Base-by-base conservation (phyloP, 2,113 vertebrate species). In the Myrmecobius fasciatus region DNA sequence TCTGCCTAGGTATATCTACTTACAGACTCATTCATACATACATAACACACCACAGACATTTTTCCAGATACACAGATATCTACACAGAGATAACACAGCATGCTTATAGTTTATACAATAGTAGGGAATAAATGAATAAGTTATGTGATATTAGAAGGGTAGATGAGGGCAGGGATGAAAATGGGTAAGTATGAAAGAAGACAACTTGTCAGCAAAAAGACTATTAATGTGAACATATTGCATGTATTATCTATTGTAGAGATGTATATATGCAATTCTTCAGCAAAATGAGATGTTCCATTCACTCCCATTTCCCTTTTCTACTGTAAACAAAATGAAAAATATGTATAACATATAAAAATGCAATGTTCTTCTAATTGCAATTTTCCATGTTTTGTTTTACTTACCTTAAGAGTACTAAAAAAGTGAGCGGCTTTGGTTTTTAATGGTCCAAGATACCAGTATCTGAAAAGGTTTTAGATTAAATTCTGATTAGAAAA, bases 381-480 rank as follows among this genome's bases (percentile, higher is more conserved):
- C 22, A 89, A 22, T 17, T 92, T 92, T 92, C 28, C 43, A 25
- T 36, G 12, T 0, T 49, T 6, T 10, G 52, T 46, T 90, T 52
- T 88, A 25, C 93, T 98, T 98, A 99, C 99, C 99, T 98, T 98
- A 51, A 99, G 96, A 6, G 99, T 99, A 89, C 98, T 99, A 95
- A 99, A 99, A 98, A 99, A 99, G 96, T 99, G 99, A 92, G 99
- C 99, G 96, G 99, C 99, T 98, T 99, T 99, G 49, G 98, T 99
- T 98, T 99, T 99, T 95, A 99, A 98, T 93, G 99, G 99, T 46
- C 99, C 99, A 53, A 99, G 99, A 96, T 99, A 99, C 99, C 99
- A 99, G 96, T 99, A 99, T 96, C 99, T 99, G 97, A 89, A 97
- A 97, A 93, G 94, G 92, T 97, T 1, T 91, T 96, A 93, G 95